Conservation (phyloP, 2,113 vertebrate species). For the Petaurus breviceps region DNA sequence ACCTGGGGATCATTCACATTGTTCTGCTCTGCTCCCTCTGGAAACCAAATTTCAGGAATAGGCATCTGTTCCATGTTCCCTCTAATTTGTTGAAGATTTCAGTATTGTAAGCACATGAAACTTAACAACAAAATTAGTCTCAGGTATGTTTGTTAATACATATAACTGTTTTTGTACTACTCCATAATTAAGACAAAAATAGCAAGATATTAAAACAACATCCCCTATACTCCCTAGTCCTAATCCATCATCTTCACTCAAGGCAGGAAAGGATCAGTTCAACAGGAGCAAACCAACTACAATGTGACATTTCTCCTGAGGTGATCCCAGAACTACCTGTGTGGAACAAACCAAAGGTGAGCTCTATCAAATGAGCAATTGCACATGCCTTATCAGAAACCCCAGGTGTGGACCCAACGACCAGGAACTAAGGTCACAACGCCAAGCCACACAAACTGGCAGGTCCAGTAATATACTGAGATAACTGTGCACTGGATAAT, state of each 20-base stretch:
- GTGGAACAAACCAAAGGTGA: neutral
- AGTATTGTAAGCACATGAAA: neutral
- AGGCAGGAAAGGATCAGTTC: neutral
- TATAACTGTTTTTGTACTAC: neutral
- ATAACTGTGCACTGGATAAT: neutral
- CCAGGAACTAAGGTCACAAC: neutral
- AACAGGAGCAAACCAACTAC: neutral
- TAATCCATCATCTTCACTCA: neutral
- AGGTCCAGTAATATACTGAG: neutral
- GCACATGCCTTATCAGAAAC: neutral
- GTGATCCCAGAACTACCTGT: neutral
- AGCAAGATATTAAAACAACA: neutral
- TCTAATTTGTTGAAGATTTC: neutral
- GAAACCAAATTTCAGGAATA: neutral
- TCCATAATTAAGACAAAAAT: neutral
- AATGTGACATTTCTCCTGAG: neutral
- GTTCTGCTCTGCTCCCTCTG: neutral
- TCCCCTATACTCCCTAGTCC: neutral
- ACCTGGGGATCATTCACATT: neutral
- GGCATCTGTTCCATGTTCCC: neutral
- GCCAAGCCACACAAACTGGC: neutral
- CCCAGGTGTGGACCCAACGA: neutral
- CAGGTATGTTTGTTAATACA: neutral
- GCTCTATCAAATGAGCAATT: neutral
- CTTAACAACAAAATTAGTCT: neutral